Conservation (phyloP, 1,140 invertebrate genomes). For the Helicoverpa zea region DNA sequence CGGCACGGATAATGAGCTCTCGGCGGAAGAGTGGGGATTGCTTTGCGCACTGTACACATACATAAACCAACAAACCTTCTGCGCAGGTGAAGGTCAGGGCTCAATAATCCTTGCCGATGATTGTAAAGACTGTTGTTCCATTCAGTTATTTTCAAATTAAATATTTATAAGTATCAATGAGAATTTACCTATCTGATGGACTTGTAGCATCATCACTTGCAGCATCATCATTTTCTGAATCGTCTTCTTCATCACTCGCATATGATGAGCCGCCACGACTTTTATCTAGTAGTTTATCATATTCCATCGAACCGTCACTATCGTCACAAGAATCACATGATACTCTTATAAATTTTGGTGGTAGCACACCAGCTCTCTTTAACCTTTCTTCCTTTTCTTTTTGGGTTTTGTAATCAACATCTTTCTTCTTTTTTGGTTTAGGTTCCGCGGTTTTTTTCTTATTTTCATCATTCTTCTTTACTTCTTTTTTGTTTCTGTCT, state of each 20-base stretch:
- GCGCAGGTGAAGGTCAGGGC: too few species aligned
- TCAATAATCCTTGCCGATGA: too few species aligned
- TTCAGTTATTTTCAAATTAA: too few species aligned
- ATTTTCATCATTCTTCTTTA: slow-evolving; percentile 15
- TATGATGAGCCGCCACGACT: slow-evolving; percentile 54
- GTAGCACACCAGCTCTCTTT: slow-evolving; percentile 62
- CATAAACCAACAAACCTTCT: too few species aligned
- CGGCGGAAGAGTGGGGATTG: too few species aligned
- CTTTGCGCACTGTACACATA: too few species aligned
- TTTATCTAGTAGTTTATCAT: slow-evolving; percentile 67
- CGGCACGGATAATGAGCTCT: too few species aligned
- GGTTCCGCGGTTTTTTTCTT: background rate
- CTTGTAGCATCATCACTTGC: background rate
- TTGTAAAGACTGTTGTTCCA: too few species aligned
- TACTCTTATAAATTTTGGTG: slow-evolving; percentile 67
- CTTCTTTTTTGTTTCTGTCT: background rate
- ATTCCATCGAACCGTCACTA: slow-evolving; percentile 77
- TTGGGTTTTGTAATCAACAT: slow-evolving; percentile 49
- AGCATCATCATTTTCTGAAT: slow-evolving; percentile 29
- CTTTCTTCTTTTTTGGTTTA: slow-evolving; percentile 23
- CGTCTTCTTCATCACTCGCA: slow-evolving; percentile 51
- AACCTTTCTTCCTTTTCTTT: slow-evolving; percentile 59
- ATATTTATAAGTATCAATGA: too few species aligned
- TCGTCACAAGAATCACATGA: slow-evolving; percentile 54
- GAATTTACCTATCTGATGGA: background rate